Base-by-base conservation (phyloP, 2,888 invertebrate species). In the Oegoconia quadripuncta region DNA sequence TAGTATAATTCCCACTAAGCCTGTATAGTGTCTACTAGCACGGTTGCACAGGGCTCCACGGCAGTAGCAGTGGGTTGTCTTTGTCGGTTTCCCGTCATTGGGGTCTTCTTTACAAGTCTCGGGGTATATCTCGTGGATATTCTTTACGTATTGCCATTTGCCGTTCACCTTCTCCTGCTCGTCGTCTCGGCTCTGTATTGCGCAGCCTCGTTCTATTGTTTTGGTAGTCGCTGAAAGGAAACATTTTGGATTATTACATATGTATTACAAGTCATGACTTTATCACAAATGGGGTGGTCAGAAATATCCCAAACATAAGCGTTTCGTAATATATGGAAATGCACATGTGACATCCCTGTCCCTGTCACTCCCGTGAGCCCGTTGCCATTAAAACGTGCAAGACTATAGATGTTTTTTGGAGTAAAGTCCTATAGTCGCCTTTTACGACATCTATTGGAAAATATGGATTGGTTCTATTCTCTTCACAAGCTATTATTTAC, bases 41-140 rank as follows among this genome's bases (percentile, higher is more conserved):
- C 79, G 65, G 66, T 95, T 96, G 64, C 95, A 96, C 22, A 92
- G 74, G 54, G 93, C 88, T 1, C 90, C 91, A 34, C 91, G 87
- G 59, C 95, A 96, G 64, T 93, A 94, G 64, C 95, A 96, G 58
- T 92, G 89, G 43, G 90, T 74, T 0, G 91, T 87, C 23, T 84
- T 88, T 1, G 90, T 88, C 1, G 86, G 78, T 9, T 89, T 80
- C n/a, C 89, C 82, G 2, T 90, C 90, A 45, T 84, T 89, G 32
- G 90, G 88, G 51, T 90, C 90, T 13, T 89, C 88, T 14, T 73
- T 72, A 64, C 95, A 95, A 1, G 91, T 91, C 54, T 92, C 92
- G 7, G 83, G 64, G 66, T 95, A 95, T 0, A 91, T 91, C 53
- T 92, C 92, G 58, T 92, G 90, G 12, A 95, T 89, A 33, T 86